phyloP scores from a whole-genome alignment of 2,113 vertebrate species.

The Rhinoderma darwinii region DNA sequence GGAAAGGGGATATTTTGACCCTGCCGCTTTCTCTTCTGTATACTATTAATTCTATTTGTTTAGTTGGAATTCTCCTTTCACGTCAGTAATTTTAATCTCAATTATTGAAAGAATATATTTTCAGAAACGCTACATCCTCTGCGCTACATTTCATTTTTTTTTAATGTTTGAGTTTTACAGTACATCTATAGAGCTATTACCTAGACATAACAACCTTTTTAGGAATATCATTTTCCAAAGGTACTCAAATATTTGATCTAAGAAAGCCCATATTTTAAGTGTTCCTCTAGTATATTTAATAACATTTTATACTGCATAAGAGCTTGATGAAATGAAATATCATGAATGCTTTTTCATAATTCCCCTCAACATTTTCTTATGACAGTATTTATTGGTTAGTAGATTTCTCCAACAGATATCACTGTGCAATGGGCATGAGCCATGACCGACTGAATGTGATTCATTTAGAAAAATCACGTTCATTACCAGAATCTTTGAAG shows the following conservation, averaged over 20 bases:
- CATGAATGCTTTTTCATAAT: not conserved
- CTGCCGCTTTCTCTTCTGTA: no score
- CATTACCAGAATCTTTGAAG: not conserved
- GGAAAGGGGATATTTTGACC: no score
- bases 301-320: not conserved
- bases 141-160: not conserved
- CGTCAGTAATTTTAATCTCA: no score
- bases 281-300: not conserved
- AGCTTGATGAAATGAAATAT: constrained; percentile 4
- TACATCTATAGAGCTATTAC: not conserved
- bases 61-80: not conserved
- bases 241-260: not conserved
- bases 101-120: not conserved
- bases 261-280: not conserved
- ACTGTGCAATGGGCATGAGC: not conserved
- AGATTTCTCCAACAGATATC: not conserved
- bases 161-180: not conserved
- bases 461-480: not conserved
- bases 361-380: not conserved
- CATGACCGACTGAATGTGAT: not conserved
- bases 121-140: not conserved
- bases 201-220: not conserved
- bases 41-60: not conserved
- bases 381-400: not conserved
- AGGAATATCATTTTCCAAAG: not conserved